Base-by-base conservation (phyloP, 2,113 vertebrate genomes). In the Pterophyllum scalare region DNA sequence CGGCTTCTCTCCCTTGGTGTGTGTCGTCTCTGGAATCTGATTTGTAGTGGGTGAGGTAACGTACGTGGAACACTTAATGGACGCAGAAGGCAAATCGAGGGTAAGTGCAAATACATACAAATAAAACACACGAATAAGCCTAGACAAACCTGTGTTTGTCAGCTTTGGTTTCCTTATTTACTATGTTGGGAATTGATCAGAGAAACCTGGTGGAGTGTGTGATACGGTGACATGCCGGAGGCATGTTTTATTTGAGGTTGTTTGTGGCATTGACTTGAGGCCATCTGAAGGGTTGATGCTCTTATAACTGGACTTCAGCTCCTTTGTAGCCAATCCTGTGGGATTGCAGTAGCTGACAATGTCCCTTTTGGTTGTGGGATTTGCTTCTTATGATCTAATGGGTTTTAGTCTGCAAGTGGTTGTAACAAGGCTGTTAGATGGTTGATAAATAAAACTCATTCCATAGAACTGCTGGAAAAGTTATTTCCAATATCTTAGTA, bases 21-120 rank as follows among this genome's bases (percentile, higher is more conserved):
- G 97, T 99, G 97, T 99, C 98, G 97, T 98, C 98, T 98, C 98
- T 98, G 98, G 98, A 98, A 98, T 99, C 98, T 99, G 97, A 98
- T 99, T 99, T 99, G 97, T 99, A 99, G 98, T 99, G 98, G 98
- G 98, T 99, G 98, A 99, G 98, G 98, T 99, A 97, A 99, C 98
- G 97, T 99, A 99, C 98, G 98, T 99, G 98, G 98, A 99, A 97
- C 98, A 99, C 98, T 99, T 99, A 99, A 98, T 98, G 98, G 98
- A 99, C 98, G 98, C 97, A 95, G 98, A 99, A 99, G 98, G 98
- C 96, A 99, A 99, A 97, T 99, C 98, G 96, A 99, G 98, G 98
- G 98, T 99, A 99, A 99, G 98, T 99, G 97, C 96, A 95, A 97
- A 98, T 93, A 94, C 88, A 93, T 92, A 92, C 87, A 92, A 94